Conservation (phyloP, 1,140 invertebrate genomes). For the Thaumatotibia leucotreta region DNA sequence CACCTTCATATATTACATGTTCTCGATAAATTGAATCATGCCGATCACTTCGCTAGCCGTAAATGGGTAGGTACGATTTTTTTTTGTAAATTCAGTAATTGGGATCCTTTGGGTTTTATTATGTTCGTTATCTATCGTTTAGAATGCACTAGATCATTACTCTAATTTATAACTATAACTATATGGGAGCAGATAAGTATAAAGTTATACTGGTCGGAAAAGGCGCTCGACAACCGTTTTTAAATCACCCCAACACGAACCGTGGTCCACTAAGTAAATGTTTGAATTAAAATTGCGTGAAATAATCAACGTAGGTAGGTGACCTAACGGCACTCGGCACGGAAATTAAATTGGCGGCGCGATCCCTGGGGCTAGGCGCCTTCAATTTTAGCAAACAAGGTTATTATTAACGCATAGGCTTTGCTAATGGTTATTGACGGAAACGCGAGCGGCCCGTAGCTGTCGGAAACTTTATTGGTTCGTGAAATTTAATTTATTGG, state of each 20-base stretch:
- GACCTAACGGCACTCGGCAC: neutral
- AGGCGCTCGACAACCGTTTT: too few relatives aligned
- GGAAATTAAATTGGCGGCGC: neutral
- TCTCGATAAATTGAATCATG: too few relatives aligned
- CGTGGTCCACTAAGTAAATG: neutral
- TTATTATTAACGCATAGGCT: neutral
- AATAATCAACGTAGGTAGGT: neutral
- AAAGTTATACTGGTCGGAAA: neutral
- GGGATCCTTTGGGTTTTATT: too few relatives aligned
- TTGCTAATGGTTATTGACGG: neutral
- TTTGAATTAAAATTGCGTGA: constrained; percentile 9
- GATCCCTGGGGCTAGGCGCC: neutral
- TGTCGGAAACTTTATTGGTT: neutral
- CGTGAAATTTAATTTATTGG: neutral
- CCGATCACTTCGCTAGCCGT: too few relatives aligned
- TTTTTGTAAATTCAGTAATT: too few relatives aligned
- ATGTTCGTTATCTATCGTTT: too few relatives aligned
- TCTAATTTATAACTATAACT: neutral
- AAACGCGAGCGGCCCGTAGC: neutral
- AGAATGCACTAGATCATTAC: too few relatives aligned
- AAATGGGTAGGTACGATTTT: too few relatives aligned
- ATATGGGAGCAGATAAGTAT: neutral
- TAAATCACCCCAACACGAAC: too few relatives aligned
- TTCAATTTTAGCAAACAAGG: neutral
- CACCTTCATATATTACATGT: too few relatives aligned